Evolutionary conservation across 2,888 invertebrate species (phyloP), one percentile per base, ranked within the genome.

Genomic region (Galeopsomyia nigrocyanea): DNA sequence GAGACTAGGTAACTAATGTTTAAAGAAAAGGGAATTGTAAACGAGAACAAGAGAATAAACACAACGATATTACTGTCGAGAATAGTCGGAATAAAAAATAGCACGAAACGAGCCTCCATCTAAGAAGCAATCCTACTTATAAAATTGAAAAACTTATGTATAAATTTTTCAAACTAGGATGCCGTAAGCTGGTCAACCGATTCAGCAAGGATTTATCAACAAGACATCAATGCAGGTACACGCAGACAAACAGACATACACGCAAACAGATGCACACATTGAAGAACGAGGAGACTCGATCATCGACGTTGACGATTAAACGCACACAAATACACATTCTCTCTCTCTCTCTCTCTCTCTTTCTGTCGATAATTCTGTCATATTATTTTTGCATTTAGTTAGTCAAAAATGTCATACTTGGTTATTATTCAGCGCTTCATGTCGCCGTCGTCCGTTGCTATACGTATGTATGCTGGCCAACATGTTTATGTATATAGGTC

Each of bases 201-300:
- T 39, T 39, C 13, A 39, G 39, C 39, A 39, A 39, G 39, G 39
- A 39, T 39, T 39, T 39, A 39, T 39, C 39, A 39, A 39, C 39
- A 39, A 39, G 3, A 26, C 26, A 39, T 39, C 7, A 39, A 39
- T 13, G 7, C 39, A 39, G 39, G 60, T 26, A 13, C 39, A 64
- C 64, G 39, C 49, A 39, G 31, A 46, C 21, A 19, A 49, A 56
- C 55, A n/a, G 17, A 47, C 22, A 60, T 46, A 39, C 63, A 47
- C 39, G 39, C 39, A 7, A 31, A 39, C 39, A 39, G n/a, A 55
- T 22, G 53, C 55, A 58, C 19, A 67, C 21, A 74, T 64, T 31
- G 53, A 71, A 74, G 63, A 74, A 74, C 74, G 63, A 71, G 71
- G 71, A 68, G 47, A 74, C 68, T 69, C 66, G 64, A 47, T 71